Evolutionary conservation across 1,140 invertebrate genomes (phyloP).

Genomic region (Cataglyphis hispanica): DNA sequence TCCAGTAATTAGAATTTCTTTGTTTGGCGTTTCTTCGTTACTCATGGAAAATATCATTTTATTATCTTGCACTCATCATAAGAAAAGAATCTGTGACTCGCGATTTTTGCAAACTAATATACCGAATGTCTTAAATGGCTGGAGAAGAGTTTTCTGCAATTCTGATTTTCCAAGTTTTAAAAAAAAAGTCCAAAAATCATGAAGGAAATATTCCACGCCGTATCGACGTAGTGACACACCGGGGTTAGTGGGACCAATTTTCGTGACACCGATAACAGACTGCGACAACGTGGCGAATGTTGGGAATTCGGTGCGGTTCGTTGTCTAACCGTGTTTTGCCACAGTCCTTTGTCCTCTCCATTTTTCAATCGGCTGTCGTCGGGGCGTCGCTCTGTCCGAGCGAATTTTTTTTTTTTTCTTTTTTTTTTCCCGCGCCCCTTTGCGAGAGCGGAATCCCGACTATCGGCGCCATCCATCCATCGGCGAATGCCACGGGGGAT

Average conservation of each 20-base stretch:
- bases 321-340: slow-evolving; percentile 50
- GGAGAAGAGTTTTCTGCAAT: neutral
- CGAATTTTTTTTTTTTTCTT: too few species aligned
- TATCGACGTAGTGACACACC: neutral
- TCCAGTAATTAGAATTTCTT: neutral
- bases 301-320: slow-evolving; percentile 34
- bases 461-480: slow-evolving; percentile 58
- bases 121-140: neutral
- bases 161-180: too few species aligned
- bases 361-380: slow-evolving; percentile 60
- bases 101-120: too few species aligned
- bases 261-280: slow-evolving; percentile 27
- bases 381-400: slow-evolving; percentile 22
- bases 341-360: slow-evolving; percentile 32
- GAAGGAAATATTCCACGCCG: neutral
- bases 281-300: slow-evolving; percentile 39
- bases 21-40: neutral
- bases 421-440: slow-evolving; percentile 23
- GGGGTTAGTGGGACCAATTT: neutral
- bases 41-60: neutral
- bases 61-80: neutral
- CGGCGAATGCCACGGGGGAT: slow-evolving; percentile 52
- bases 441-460: slow-evolving; percentile 28
- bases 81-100: neutral
- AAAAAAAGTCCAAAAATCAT: neutral